These are phyloP conservation scores for Orius laevigatus DNA, from an alignment of 1,140 invertebrate genomes.

Conservation along the genomic window DNA sequence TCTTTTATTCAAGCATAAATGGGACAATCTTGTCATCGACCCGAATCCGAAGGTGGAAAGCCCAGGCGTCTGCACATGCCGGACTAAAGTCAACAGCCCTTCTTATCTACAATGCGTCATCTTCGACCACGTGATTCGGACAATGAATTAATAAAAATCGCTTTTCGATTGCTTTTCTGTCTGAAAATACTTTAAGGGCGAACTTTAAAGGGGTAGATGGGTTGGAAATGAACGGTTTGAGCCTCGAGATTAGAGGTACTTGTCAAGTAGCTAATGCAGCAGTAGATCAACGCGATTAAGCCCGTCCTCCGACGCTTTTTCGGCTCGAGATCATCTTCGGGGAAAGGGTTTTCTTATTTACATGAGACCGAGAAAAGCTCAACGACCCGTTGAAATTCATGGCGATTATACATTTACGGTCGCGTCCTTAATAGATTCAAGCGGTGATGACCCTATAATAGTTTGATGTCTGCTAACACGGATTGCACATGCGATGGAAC, in stretches of 20 bases:
- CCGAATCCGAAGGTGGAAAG: conserved; percentile 31
- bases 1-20: conserved; percentile 44
- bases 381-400: too few species aligned
- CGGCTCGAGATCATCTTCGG: conserved; percentile 25
- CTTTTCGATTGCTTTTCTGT: too few species aligned
- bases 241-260: too few species aligned
- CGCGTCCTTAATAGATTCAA: neutral
- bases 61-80: conserved; percentile 34
- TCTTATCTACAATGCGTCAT: conserved; percentile 40
- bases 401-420: too few species aligned
- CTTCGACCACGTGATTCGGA: conserved; percentile 42
- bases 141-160: conserved; percentile 12
- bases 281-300: too few species aligned
- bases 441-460: neutral
- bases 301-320: too few species aligned
- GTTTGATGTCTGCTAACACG: neutral
- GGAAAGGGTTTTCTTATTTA: neutral
- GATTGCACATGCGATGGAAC: conserved; percentile 1
- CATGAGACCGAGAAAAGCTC: neutral
- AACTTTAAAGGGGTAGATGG: too few species aligned
- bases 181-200: too few species aligned
- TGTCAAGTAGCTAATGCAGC: too few species aligned
- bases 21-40: conserved; percentile 40
- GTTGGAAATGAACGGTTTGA: too few species aligned
- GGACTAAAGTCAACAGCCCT: conserved; percentile 31